Conservation (phyloP, 2,888 invertebrate species). For the Apotomis turbidana region DNA sequence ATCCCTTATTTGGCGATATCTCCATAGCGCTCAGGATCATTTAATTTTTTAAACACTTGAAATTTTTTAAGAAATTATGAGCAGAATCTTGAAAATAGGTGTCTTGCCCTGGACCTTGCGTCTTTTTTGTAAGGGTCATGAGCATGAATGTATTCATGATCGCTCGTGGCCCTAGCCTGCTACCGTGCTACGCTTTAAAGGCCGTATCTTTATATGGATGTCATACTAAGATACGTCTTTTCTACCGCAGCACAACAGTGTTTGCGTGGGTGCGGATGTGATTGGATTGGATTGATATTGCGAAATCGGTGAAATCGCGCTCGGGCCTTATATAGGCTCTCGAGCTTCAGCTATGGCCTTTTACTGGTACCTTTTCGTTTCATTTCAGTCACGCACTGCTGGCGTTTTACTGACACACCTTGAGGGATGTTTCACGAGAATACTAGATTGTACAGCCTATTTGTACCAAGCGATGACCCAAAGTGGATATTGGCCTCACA, state of each 20-base stretch:
- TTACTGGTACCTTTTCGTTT: slow-evolving; percentile 5
- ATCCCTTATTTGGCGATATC: too few relatives aligned
- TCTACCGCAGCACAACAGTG: neutral
- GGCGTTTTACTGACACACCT: slow-evolving; percentile 11
- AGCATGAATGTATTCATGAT: slow-evolving; percentile 24
- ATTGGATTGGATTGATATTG: slow-evolving; percentile 16
- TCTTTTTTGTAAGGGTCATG: slow-evolving; percentile 9
- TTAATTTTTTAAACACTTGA: too few relatives aligned
- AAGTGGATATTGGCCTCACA: too few relatives aligned
- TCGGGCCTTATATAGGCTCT: slow-evolving; percentile 3
- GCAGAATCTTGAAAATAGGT: neutral
- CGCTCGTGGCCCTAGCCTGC: slow-evolving; percentile 5
- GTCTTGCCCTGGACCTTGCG: neutral
- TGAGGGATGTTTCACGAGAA: neutral
- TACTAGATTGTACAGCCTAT: too few relatives aligned
- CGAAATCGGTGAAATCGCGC: slow-evolving; percentile 26
- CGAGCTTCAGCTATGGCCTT: neutral
- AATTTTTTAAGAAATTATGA: neutral
- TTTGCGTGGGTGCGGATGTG: slow-evolving; percentile 20
- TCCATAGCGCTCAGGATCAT: too few relatives aligned
- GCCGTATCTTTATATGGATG: too few relatives aligned
- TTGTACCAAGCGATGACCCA: too few relatives aligned
- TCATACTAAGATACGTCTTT: too few relatives aligned
- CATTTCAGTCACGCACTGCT: slow-evolving; percentile 25
- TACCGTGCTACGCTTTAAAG: too few relatives aligned